phyloP scores from a whole-genome alignment of 23 tunicate genomes.

The Halocynthia roretzi region DNA sequence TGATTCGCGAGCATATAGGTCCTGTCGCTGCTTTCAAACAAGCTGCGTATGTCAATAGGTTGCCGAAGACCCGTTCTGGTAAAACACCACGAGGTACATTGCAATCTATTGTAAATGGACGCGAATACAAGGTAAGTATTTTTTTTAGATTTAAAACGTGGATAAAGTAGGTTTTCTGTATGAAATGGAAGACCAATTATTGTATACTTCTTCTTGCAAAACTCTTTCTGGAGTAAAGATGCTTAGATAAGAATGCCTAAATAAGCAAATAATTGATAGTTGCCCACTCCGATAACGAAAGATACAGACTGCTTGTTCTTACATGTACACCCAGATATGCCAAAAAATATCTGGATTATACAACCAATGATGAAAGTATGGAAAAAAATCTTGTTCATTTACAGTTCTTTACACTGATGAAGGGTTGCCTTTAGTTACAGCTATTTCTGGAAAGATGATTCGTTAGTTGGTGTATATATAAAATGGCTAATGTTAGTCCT shows the following conservation, averaged over 20 bases:
- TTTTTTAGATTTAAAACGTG: not conserved
- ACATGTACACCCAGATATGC: too few species aligned
- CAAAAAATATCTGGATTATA: too few species aligned
- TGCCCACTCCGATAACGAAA: too few species aligned
- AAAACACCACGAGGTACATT: conserved; percentile 80
- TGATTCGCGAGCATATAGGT: conserved; percentile 68
- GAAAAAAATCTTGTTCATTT: too few species aligned
- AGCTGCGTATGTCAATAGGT: conserved; percentile 47
- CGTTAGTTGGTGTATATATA: too few species aligned
- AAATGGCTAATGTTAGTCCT: not conserved
- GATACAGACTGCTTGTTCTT: too few species aligned
- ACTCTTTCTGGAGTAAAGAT: not conserved
- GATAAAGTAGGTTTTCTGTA: not conserved
- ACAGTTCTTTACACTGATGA: too few species aligned
- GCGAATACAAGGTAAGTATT: conserved; percentile 58
- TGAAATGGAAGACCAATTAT: too few species aligned
- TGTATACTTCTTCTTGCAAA: too few species aligned
- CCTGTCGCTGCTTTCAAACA: conserved; percentile 91
- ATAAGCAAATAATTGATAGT: too few species aligned
- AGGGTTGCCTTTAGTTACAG: not conserved
- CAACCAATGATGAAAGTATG: too few species aligned
- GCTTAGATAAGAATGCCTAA: not conserved
- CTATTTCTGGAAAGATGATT: not conserved
- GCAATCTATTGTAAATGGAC: conserved; percentile 52
- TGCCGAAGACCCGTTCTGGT: conserved; percentile 87